A percentile compares a stretch with the other conserved stretches of the same genome.
Conservation (phyloP, 2,113 vertebrate species). For the Sminthopsis crassicaudata region DNA sequence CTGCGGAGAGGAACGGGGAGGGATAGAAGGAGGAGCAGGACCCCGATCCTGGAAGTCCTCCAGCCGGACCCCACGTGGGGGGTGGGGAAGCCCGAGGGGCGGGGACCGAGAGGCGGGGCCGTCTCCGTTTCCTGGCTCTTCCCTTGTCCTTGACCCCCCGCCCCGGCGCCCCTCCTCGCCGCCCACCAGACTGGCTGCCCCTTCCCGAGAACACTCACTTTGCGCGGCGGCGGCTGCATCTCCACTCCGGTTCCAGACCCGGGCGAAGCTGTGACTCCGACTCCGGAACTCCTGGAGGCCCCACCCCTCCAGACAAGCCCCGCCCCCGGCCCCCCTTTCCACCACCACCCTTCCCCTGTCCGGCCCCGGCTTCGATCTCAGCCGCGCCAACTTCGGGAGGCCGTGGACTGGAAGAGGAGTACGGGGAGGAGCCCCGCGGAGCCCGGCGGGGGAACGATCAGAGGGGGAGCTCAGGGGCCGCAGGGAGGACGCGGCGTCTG, state of each 20-base stretch:
- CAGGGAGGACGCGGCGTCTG: constrained; percentile 60
- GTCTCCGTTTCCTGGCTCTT: constrained; percentile 40
- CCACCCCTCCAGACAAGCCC: background rate
- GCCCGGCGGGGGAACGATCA: background rate
- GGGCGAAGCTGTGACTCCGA: constrained; percentile 30
- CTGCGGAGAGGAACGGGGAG: constrained; percentile 72
- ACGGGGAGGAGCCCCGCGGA: background rate
- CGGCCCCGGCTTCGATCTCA: constrained; percentile 28
- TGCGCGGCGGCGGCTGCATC: constrained; percentile 87
- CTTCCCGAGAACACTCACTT: constrained; percentile 78
- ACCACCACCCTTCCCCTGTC: fast-evolving
- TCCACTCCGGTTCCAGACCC: constrained; percentile 20
- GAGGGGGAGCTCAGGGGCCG: constrained; percentile 29
- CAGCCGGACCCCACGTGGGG: constrained; percentile 44
- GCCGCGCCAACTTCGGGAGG: background rate
- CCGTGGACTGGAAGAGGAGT: background rate
- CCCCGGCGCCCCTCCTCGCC: background rate
- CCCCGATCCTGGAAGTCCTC: background rate
- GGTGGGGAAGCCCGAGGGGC: constrained; percentile 67
- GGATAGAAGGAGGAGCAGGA: background rate
- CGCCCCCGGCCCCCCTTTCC: background rate
- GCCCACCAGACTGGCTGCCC: background rate
- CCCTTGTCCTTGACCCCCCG: background rate
- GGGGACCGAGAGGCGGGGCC: constrained; percentile 28
- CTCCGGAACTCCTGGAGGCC: constrained; percentile 70